Evolutionary conservation across 1,140 invertebrate genomes (phyloP), one percentile per base, ranked within the genome.

Genomic region (Heliconius nattereri): DNA sequence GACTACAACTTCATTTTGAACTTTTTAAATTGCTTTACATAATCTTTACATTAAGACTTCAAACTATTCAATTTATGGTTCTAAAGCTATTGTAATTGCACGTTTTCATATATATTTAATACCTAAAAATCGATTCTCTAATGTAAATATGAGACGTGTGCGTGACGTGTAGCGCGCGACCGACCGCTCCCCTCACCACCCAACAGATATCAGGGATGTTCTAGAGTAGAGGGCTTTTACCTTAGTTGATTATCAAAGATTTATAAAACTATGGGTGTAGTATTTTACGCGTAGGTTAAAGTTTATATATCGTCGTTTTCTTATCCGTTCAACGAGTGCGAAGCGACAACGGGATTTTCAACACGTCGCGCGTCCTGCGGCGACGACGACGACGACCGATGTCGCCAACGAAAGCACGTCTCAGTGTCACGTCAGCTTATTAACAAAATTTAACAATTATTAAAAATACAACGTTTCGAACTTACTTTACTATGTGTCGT

Each of bases 211-310:
- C 92, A 91, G 91, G 87, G 91, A 89, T 86, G 87, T 90, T 82
- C 81, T 85, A 91, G 87, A 77, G 86, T 91, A 90, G 90, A 81
- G 75, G 85, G 89, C 90, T 93, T 92, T 89, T 91, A 89, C 86
- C 82, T 85, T 92, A 92, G 87, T 88, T 87, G 83, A 89, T 89
- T 91, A 86, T 92, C 86, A 91, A 88, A 90, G 83, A 85, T 90
- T 90, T 89, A 87, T 92, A 89, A 88, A 89, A 89, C 88, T 91
- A 87, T 90, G 83, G 89, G 83, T 89, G 91, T 92, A 94, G 88
- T 87, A 83, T 88, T 84, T 71, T 86, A 83, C 80, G 88, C 84
- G 85, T 91, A 87, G 83, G 72, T 84, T 91, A 86, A 85, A 75
- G n/a, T 73, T 45, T 54, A 78, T 78, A 75, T 75, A 75, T 83